Evolutionary conservation across 2,113 vertebrate species (phyloP), one percentile per base, ranked within the genome.

Genomic region (Datnioides undecimradiatus): DNA sequence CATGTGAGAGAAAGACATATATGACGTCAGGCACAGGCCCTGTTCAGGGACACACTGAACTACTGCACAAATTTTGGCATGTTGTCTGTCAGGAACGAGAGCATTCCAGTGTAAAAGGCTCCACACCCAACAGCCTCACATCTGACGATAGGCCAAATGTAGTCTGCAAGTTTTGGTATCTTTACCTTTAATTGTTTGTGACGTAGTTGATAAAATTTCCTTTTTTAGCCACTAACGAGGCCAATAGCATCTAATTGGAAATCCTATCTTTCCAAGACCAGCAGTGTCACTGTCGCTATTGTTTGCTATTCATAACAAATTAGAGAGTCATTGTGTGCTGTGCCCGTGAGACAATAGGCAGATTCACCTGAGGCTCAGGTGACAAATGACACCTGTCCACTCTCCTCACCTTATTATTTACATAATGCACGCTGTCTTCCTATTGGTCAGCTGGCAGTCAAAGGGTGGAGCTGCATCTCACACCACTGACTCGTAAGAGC

Each of bases 381-480:
- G 80, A 88, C 80, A 82, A n/a, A 36, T 82, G 82, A 87, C 76
- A 89, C 87, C 78, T 83, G 76, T 48, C 55, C 29, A 46, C 29
- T 57, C 43, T 54, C 65, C 67, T 89, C 88, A 64, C 86, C 87
- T 84, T 84, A 88, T 62, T 14, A 73, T 92, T 89, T 81, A 60
- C 86, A 84, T 89, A 79, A 8, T 21, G 43, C 8, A n/a, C 9
- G 2, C 38, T 19, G 27, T 48, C 57, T 17, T 62, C 52, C 27
- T 33, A 94, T 93, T 94, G 93, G 93, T 48, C 72, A n/a, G 43
- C 57, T 57, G 41, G 40, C n/a, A 27, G n/a, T 10, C 10, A 8
- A 27, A 43, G 78, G 94, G 82, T 65, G 92, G 83, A 83, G 87
- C 40, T 51, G 11, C 10, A 76, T 48, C 85, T 95, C 94, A 94